Evolutionary conservation across 2,888 invertebrate genomes (phyloP).

Genomic region (Megalurothrips usitatus): DNA sequence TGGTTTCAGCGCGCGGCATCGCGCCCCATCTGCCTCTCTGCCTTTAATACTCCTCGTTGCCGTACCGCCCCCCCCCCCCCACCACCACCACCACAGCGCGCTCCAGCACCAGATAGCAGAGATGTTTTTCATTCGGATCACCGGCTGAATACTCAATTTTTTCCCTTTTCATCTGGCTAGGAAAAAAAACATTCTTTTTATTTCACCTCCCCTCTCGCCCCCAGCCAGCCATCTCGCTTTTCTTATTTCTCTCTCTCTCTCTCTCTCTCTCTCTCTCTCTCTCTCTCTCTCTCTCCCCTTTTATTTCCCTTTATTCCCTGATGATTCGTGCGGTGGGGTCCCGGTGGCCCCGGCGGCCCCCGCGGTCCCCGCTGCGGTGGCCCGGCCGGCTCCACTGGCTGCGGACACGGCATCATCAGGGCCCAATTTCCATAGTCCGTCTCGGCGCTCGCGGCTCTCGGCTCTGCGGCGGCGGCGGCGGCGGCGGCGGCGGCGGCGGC

Average conservation of each 20-base stretch:
- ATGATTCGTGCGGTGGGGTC: not conserved
- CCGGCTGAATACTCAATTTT: not conserved
- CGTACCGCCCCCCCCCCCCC: too few species aligned
- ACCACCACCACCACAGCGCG: too few species aligned
- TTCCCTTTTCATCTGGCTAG: not conserved
- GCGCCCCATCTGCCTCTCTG: too few species aligned
- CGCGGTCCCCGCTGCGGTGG: too few species aligned
- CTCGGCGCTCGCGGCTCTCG: not conserved
- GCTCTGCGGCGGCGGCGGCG: not conserved
- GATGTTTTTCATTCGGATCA: conserved; percentile 29
- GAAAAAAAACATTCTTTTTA: not conserved
- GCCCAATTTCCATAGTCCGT: not conserved
- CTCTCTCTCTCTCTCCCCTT: not conserved
- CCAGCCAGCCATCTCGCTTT: not conserved
- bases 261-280: conserved; percentile 27
- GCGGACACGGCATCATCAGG: not conserved
- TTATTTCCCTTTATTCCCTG: not conserved
- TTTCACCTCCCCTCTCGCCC: not conserved
- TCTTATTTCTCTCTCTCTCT: not conserved
- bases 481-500: not conserved
- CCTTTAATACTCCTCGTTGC: too few species aligned
- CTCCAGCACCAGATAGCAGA: not conserved
- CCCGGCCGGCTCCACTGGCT: too few species aligned
- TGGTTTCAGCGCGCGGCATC: too few species aligned
- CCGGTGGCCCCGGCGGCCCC: too few species aligned